Percentiles rank a stretch among this genome's conserved stretches.
phyloP scores from a whole-genome alignment of 2,888 invertebrate genomes.

The Pelosia muscerda region DNA sequence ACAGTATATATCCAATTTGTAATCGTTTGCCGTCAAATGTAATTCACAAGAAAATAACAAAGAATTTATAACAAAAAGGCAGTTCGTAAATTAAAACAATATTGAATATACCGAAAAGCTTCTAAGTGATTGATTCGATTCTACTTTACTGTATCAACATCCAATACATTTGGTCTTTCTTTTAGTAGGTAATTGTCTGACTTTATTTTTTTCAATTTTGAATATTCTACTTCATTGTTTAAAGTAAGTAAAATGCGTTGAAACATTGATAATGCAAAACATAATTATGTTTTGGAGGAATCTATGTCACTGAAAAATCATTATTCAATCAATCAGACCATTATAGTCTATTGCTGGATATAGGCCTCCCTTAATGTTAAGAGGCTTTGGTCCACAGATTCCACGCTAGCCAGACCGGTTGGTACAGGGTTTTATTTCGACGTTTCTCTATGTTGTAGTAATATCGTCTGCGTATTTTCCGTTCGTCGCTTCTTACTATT shows the following conservation, averaged over 20 bases:
- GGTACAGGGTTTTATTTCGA: too few relatives aligned
- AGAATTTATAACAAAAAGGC: neutral
- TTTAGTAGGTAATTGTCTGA: neutral
- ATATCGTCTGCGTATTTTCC: too few relatives aligned
- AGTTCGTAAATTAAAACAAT: neutral
- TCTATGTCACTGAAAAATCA: neutral
- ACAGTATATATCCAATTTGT: neutral
- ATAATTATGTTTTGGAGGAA: neutral
- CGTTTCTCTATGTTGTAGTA: too few relatives aligned
- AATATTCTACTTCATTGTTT: neutral
- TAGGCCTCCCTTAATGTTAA: too few relatives aligned
- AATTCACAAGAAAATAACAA: neutral
- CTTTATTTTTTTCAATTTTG: neutral
- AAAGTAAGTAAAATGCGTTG: neutral
- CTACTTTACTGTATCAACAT: neutral
- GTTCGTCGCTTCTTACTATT: too few relatives aligned
- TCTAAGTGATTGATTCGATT: constrained; percentile 7
- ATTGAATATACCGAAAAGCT: neutral
- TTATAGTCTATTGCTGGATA: too few relatives aligned
- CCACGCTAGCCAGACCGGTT: too few relatives aligned
- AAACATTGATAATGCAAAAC: neutral
- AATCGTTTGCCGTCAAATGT: constrained; percentile 1
- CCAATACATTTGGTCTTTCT: neutral
- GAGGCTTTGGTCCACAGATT: too few relatives aligned
- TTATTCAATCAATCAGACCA: too few relatives aligned